Percentiles rank a stretch among this genome's conserved stretches.
phyloP scores from a whole-genome alignment of 2,888 invertebrate species.

The Micoletzkya japonica region DNA sequence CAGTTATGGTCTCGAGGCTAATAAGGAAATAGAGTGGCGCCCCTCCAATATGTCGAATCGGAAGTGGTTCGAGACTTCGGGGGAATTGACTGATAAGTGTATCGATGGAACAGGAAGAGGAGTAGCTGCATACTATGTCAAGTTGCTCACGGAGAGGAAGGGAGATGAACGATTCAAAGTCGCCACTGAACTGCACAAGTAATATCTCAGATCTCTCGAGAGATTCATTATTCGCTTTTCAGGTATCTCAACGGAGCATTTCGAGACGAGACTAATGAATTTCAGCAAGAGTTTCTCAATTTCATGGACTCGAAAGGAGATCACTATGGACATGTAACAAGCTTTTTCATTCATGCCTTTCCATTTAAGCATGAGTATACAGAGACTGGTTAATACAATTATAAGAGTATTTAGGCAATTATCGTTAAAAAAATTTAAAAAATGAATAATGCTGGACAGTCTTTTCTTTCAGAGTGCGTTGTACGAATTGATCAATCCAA shows the following conservation, averaged over 20 bases:
- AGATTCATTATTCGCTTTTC: background rate
- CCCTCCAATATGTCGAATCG: slow-evolving; percentile 4
- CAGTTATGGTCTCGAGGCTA: no score
- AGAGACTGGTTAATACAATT: no score
- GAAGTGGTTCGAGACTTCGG: slow-evolving; percentile 2
- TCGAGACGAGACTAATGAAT: slow-evolving; percentile 36
- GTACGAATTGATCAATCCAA: slow-evolving; percentile 30
- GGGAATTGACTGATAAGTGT: slow-evolving; percentile 1
- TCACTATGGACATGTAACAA: background rate
- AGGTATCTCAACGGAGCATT: slow-evolving; percentile 43
- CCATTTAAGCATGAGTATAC: no score
- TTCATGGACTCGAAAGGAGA: slow-evolving; percentile 36
- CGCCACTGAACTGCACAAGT: slow-evolving; percentile 8
- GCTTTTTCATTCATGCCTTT: background rate
- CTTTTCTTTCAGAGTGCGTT: slow-evolving; percentile 32
- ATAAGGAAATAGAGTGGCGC: background rate
- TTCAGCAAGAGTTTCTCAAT: slow-evolving; percentile 39
- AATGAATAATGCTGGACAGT: background rate
- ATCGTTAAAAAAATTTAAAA: no score
- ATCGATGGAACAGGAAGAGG: slow-evolving; percentile 15
- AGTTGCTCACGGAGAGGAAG: background rate
- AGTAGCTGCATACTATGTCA: slow-evolving; percentile 13
- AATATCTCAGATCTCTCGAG: background rate
- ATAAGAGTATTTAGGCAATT: no score
- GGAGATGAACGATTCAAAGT: slow-evolving; percentile 5